Evolutionary conservation across 2,113 vertebrate species (phyloP), one percentile per base, ranked within the genome.

Genomic region (Mungos mungo): DNA sequence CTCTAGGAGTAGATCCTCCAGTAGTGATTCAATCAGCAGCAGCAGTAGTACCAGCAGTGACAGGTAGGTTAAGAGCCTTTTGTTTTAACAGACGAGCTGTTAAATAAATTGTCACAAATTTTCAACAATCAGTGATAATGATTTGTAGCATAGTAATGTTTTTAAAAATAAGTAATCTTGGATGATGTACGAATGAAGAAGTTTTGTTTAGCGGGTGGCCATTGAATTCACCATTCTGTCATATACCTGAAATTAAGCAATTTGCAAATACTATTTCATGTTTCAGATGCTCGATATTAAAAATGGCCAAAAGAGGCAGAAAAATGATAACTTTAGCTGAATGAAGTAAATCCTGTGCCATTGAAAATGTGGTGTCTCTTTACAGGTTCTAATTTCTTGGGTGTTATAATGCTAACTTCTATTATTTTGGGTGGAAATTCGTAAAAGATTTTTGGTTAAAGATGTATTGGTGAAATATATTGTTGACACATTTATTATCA

Each of bases 1-100:
- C 69, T 99, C 99, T 41, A 98, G 97, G 87, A 99, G 99, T 98
- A 98, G 99, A 93, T 99, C 99, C 82, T 99, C 99, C 97, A 99
- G 99, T 98, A 99, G 99, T 0, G 99, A 99, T 97, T 99, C 99
- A 0, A 99, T 99, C 99, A 99, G 99, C 99, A 99, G 99, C 99
- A 99, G 99, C 99, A 99, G 99, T 99, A 99, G 99, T 98, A 99
- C 99, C 98, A 99, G 99, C 97, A 99, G 99, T 16, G 99, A 99
- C 99, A 99, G 99, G 99, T 99, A 99, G 98, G 99, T 97, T 54
- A 2, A 83, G 38, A 95, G 95, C 35, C 6, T 80, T 81, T 77
- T 83, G n/a, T 90, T 91, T 0, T 69, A 13, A 29, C 38, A 76
- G 65, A 91, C 0, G 14, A 15, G 7, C 7, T 74, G 16, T 45